Conservation (phyloP, 1,140 invertebrate genomes). For the Bradynema listronoti region DNA sequence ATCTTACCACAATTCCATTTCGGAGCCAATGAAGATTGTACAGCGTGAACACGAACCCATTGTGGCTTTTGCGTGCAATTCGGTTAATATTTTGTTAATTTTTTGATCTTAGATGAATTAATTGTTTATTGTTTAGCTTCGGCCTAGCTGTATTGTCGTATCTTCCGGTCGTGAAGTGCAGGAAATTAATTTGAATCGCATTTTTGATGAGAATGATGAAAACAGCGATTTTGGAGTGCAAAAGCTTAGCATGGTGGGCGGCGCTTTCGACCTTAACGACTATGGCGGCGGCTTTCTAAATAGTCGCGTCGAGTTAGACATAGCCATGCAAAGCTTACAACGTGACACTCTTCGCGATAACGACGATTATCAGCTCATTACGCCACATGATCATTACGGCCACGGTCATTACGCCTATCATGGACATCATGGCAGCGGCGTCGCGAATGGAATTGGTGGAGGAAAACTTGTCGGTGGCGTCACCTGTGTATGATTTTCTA, state of each 20-base stretch:
- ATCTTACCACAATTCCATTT: too few species aligned
- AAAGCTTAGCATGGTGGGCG: not conserved
- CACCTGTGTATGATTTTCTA: conserved; percentile 2
- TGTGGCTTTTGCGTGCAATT: conserved; percentile 88
- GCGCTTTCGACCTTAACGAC: conserved; percentile 6
- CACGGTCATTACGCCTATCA: too few species aligned
- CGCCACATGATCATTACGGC: too few species aligned
- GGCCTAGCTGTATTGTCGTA: conserved; percentile 74
- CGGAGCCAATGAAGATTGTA: conserved; percentile 76
- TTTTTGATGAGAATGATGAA: conserved; percentile 51
- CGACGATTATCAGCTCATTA: conserved; percentile 54
- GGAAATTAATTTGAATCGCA: conserved; percentile 88
- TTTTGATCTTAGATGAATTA: not conserved
- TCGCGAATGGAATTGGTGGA: too few species aligned
- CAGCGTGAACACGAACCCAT: conserved; percentile 99
- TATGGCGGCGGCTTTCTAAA: conserved; percentile 37
- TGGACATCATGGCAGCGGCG: not conserved
- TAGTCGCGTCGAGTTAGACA: conserved; percentile 47
- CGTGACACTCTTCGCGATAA: conserved; percentile 50
- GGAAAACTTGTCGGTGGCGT: too few species aligned
- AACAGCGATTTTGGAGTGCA: conserved; percentile 18
- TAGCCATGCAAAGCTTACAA: conserved; percentile 37
- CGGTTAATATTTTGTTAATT: conserved; percentile 59
- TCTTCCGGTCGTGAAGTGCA: conserved; percentile 91
- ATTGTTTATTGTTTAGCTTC: conserved; percentile 63